Percentiles rank a stretch among this genome's conserved stretches.
phyloP scores from a whole-genome alignment of 2,797 vertebrate genomes.

The Oreortyx pictus region DNA sequence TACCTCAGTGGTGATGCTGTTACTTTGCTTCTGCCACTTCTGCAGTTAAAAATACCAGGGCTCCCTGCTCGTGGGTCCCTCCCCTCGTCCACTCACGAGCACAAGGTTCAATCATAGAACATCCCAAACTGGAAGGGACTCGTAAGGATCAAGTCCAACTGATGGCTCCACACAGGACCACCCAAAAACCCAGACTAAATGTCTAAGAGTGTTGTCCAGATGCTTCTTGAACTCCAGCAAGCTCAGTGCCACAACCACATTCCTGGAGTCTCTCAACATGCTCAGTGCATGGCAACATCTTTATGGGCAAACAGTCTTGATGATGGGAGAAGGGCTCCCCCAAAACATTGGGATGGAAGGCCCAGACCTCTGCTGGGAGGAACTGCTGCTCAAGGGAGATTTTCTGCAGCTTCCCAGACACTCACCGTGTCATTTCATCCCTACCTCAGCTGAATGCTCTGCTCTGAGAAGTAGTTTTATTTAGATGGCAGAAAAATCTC shows the following conservation, averaged over 20 bases:
- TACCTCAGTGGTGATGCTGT: neutral
- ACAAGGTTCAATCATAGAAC: neutral
- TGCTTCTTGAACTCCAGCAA: no score
- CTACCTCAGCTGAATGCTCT: neutral
- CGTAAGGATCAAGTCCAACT: no score
- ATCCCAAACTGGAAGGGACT: no score
- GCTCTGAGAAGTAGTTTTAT: neutral
- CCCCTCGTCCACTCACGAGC: accelerated
- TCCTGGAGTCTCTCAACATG: no score
- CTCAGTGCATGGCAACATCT: neutral
- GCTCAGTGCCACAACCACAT: no score
- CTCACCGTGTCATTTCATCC: accelerated
- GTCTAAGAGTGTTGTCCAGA: no score
- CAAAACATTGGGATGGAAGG: neutral
- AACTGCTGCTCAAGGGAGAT: neutral
- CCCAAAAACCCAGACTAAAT: no score
- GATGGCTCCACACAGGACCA: no score
- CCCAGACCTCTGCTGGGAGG: neutral
- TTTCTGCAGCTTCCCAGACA: neutral
- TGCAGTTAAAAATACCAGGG: neutral
- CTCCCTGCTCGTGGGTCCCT: neutral
- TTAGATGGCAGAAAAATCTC: neutral
- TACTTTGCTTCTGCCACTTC: neutral
- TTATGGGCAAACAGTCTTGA: neutral
- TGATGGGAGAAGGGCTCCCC: neutral